These are phyloP conservation scores for Drosophila stalkeri DNA, from an alignment of 2,888 invertebrate genomes.

Conservation along the genomic window DNA sequence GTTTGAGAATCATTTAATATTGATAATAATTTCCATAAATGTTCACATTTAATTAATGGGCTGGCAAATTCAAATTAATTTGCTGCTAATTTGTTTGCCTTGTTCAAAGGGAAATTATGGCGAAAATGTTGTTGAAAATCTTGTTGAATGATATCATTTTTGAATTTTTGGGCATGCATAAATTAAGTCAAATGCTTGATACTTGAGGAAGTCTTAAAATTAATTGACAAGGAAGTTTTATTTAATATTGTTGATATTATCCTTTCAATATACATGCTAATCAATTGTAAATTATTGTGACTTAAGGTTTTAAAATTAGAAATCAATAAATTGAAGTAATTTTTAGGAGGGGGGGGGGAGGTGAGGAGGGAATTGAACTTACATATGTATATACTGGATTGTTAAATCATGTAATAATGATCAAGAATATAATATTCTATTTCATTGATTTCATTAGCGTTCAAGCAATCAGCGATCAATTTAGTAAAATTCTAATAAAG, in stretches of 20 bases:
- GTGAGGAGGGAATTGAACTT: too few relatives aligned
- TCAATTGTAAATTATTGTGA: background rate
- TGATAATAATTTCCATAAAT: slow-evolving; percentile 71
- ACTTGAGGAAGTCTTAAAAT: background rate
- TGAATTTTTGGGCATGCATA: slow-evolving; percentile 12
- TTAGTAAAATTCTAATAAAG: too few relatives aligned
- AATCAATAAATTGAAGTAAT: background rate
- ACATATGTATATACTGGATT: too few relatives aligned
- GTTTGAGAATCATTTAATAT: slow-evolving; percentile 68
- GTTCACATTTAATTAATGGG: slow-evolving; percentile 47
- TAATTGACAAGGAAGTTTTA: background rate
- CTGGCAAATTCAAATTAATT: slow-evolving; percentile 51
- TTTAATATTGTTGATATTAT: too few relatives aligned
- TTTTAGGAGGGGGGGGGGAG: too few relatives aligned
- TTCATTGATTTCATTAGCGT: too few relatives aligned
- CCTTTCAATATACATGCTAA: background rate
- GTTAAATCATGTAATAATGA: too few relatives aligned
- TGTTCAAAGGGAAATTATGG: slow-evolving; percentile 28
- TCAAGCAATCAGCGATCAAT: too few relatives aligned
- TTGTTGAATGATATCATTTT: slow-evolving; percentile 45
- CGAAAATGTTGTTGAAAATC: slow-evolving; percentile 23
- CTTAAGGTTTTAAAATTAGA: background rate
- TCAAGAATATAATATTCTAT: too few relatives aligned
- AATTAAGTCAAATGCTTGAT: background rate
- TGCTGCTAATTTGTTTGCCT: slow-evolving; percentile 50